Percentiles rank a stretch among this genome's conserved stretches.
Conservation (phyloP, 1,140 invertebrate species). For the Onthophagus taurus region DNA sequence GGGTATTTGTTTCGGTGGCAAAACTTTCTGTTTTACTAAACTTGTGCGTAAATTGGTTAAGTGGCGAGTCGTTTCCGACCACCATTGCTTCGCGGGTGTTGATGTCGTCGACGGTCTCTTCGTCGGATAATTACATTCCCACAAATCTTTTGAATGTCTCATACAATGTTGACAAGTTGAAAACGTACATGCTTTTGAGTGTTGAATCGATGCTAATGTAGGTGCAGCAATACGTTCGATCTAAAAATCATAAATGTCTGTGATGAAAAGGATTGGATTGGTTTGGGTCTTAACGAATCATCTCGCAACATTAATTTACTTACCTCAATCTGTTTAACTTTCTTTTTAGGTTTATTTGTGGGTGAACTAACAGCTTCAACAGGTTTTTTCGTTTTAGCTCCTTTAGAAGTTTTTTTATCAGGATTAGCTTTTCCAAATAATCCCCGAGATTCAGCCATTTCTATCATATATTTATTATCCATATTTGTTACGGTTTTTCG, state of each 20-base stretch:
- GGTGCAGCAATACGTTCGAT: conserved; percentile 42
- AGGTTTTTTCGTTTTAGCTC: conserved; percentile 22
- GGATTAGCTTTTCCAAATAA: conserved; percentile 48
- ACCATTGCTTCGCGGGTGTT: conserved; percentile 27
- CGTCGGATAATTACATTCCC: conserved; percentile 11
- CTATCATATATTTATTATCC: conserved; percentile 70
- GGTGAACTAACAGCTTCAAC: conserved; percentile 18
- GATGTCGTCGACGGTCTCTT: too few species aligned
- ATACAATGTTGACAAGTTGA: conserved; percentile 16
- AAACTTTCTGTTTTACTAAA: conserved; percentile 28
- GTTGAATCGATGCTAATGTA: conserved; percentile 41
- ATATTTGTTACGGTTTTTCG: conserved; percentile 61
- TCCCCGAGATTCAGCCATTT: conserved; percentile 64
- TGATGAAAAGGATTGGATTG: neutral
- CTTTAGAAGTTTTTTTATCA: conserved; percentile 25
- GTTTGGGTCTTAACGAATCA: too few species aligned
- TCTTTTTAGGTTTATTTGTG: conserved; percentile 22
- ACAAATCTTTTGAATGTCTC: conserved; percentile 14
- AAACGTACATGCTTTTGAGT: conserved; percentile 15
- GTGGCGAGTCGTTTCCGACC: conserved; percentile 32
- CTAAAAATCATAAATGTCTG: conserved; percentile 18
- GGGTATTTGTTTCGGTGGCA: conserved; percentile 15
- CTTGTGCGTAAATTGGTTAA: conserved; percentile 18
- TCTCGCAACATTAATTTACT: conserved; percentile 2
- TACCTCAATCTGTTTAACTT: conserved; percentile 32